These are phyloP conservation scores for Lypha dubia DNA, from an alignment of 2,888 invertebrate species.

Conservation along the genomic window DNA sequence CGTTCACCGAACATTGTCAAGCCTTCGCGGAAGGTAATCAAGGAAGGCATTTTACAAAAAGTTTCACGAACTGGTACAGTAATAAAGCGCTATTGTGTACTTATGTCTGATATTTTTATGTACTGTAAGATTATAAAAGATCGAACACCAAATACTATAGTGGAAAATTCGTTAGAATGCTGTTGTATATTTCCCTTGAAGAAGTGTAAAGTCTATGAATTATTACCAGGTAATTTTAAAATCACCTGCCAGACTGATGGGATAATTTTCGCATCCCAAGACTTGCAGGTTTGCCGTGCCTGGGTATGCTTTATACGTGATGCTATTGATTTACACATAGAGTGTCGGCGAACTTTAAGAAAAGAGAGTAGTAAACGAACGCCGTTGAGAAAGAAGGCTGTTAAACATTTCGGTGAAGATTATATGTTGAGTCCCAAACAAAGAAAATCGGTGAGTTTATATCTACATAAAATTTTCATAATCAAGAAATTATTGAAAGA, in stretches of 20 bases:
- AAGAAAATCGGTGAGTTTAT: slow-evolving; percentile 83
- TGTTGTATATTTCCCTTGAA: slow-evolving; percentile 88
- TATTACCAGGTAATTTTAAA: slow-evolving; percentile 86
- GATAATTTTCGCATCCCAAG: slow-evolving; percentile 85
- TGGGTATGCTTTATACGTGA: slow-evolving; percentile 86
- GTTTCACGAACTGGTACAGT: slow-evolving; percentile 84
- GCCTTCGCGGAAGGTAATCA: slow-evolving; percentile 87
- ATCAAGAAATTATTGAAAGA: too few relatives aligned
- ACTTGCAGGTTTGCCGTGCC: slow-evolving; percentile 84
- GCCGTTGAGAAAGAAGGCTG: slow-evolving; percentile 85
- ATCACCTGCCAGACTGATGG: slow-evolving; percentile 86
- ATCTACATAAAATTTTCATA: not conserved
- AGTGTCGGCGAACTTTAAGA: slow-evolving; percentile 86
- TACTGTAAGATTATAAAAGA: slow-evolving; percentile 87
- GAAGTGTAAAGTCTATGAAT: slow-evolving; percentile 87
- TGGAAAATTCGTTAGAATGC: slow-evolving; percentile 86
- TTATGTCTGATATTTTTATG: slow-evolving; percentile 89
- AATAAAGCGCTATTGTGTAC: slow-evolving; percentile 87
- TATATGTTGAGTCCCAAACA: slow-evolving; percentile 85
- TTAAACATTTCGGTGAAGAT: slow-evolving; percentile 84
- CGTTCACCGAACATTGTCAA: slow-evolving; percentile 87
- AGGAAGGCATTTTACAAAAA: slow-evolving; percentile 87
- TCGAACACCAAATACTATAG: slow-evolving; percentile 83
- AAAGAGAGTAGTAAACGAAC: slow-evolving; percentile 87
- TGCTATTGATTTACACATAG: slow-evolving; percentile 85